A percentile compares a stretch with the other conserved stretches of the same genome.
These are phyloP conservation scores for Bos javanicus DNA, from an alignment of 2,113 vertebrate species.

Conservation along the genomic window DNA sequence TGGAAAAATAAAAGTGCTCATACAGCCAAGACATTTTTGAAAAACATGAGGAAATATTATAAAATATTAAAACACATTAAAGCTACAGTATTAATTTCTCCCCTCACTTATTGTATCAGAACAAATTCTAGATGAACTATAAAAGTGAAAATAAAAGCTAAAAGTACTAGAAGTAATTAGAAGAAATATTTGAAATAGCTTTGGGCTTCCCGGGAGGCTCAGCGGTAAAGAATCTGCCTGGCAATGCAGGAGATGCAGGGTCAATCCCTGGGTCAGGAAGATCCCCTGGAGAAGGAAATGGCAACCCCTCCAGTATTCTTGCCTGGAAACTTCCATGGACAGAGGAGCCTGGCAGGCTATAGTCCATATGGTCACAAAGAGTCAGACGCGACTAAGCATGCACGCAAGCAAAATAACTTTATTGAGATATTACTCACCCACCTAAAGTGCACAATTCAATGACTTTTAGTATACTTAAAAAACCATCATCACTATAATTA, in stretches of 20 bases:
- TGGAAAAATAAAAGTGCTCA: background rate
- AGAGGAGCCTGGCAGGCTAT: background rate
- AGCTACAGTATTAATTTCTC: background rate
- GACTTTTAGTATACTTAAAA: background rate
- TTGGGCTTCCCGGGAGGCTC: background rate
- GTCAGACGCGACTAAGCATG: background rate
- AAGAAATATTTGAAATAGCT: background rate
- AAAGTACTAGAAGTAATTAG: background rate
- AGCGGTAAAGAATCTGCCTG: background rate
- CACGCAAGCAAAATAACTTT: background rate
- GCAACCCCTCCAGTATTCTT: background rate
- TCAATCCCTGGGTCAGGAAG: background rate
- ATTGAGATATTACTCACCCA: background rate
- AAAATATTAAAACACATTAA: background rate
- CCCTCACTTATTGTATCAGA: background rate
- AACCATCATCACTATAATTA: background rate
- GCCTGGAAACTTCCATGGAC: background rate
- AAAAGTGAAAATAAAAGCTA: background rate
- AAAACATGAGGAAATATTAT: background rate
- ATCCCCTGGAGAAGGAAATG: background rate
- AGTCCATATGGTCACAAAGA: background rate
- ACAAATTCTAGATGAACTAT: background rate
- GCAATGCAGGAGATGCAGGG: background rate
- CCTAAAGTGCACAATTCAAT: background rate
- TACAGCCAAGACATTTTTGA: background rate